A percentile compares a stretch with the other conserved stretches of the same genome.
Evolutionary conservation across 2,113 vertebrate species (phyloP).

Genomic region (Sylvia atricapilla): DNA sequence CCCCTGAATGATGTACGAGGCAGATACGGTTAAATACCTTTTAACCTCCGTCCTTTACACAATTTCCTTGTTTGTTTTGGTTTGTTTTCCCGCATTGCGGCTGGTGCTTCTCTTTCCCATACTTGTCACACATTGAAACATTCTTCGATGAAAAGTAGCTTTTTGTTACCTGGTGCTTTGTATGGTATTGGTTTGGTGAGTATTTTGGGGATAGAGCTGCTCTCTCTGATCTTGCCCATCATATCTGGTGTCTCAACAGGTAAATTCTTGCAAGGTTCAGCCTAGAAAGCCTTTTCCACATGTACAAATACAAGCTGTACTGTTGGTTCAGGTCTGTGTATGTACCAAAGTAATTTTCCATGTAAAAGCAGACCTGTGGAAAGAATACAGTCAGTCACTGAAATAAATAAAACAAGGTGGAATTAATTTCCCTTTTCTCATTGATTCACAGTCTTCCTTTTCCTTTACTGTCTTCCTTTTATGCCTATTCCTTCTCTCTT

Average conservation of each 20-base stretch:
- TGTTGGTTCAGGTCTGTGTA: not conserved
- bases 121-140: not conserved
- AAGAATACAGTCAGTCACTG: not conserved
- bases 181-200: accelerated
- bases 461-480: not conserved
- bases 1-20: not conserved
- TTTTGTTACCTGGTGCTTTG: not conserved
- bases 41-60: not conserved
- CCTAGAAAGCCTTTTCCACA: not conserved
- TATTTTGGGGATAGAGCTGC: not conserved
- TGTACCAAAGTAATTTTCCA: not conserved
- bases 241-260: not conserved
- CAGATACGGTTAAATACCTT: not conserved
- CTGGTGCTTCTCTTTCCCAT: not conserved
- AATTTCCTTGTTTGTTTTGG: not conserved
- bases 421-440: not conserved
- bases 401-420: not conserved
- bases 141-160: not conserved
- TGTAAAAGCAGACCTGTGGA: not conserved
- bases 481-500: not conserved
- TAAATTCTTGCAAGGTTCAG: not conserved
- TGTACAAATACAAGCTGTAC: too few relatives aligned
- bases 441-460: not conserved
- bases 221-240: not conserved
- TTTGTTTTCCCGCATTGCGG: accelerated